Base-by-base conservation (phyloP, 2,113 vertebrate genomes). In the Tachysurus vachellii region DNA sequence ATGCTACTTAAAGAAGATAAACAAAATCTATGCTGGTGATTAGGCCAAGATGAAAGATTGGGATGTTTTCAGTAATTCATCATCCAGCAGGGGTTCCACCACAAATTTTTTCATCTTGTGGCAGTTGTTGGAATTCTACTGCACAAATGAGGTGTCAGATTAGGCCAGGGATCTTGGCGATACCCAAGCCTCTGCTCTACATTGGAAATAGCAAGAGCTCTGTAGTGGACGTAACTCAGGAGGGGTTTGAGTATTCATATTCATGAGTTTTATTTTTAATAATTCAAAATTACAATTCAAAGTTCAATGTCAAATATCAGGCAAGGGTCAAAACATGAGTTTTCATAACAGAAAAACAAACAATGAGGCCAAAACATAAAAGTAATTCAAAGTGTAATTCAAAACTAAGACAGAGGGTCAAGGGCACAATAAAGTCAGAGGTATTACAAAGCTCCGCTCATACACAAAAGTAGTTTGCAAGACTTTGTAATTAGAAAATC, bases 1-100 rank as follows among this genome's bases (percentile, higher is more conserved):
- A 91, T 92, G 91, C 84, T 86, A 87, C 88, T 91, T 89, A 88
- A 89, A 87, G 85, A 85, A 88, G 90, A 91, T 80, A 92, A 91
- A 90, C 86, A 91, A 86, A 80, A 88, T 89, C 79, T 85, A 84
- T 83, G 77, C 87, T 85, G 86, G 79, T 87, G 86, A 88, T 91
- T 90, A 87, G 77, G 87, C 57, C 16, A 53, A 89, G 85, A 90
- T 90, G 89, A 89, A 88, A 89, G 88, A 90, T 88, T 85, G 71
- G 61, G 64, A 54, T 82, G 57, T 56, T 89, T 88, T 90, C 80
- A 90, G 88, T 89, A 64, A 89, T 91, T 89, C 13, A 88, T 90
- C 59, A 62, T 64, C 73, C 81, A 75, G 87, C 75, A 28, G 50
- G 57, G 42, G 75, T 87, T 71, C 73, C 80, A 23, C 28, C 26